These are phyloP conservation scores for Caenorhabditis sulstoni DNA, from an alignment of 2,888 invertebrate species.

Conservation along the genomic window DNA sequence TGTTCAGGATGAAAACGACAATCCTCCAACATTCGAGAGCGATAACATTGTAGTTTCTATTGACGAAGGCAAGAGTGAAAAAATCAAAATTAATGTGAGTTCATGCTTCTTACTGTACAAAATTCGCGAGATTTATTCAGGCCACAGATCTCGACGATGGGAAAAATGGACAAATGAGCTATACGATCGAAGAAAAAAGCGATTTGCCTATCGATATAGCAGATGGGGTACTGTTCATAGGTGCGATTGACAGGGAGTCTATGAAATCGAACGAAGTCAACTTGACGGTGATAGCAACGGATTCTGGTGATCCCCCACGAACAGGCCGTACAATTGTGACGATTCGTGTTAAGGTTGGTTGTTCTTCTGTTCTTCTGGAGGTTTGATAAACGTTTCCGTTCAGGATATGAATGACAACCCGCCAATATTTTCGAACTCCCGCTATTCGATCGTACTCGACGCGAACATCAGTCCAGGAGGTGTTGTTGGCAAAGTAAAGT, in stretches of 20 bases:
- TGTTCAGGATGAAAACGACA: conserved; percentile 81
- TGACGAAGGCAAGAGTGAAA: conserved; percentile 63
- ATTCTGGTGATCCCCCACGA: conserved; percentile 61
- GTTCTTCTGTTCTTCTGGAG: too few relatives aligned
- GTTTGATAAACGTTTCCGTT: too few relatives aligned
- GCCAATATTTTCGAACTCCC: conserved; percentile 64
- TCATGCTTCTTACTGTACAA: too few relatives aligned
- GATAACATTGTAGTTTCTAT: conserved; percentile 46
- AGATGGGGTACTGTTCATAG: conserved; percentile 64
- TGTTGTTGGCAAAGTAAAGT: conserved; percentile 54
- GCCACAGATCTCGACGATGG: conserved; percentile 59
- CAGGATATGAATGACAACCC: conserved; percentile 67
- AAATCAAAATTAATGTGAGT: conserved; percentile 57
- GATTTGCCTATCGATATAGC: conserved; percentile 62
- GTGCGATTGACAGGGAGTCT: conserved; percentile 60
- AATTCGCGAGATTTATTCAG: conserved; percentile 14
- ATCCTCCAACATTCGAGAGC: conserved; percentile 68
- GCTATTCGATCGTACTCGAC: conserved; percentile 63
- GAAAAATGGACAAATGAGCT: conserved; percentile 56
- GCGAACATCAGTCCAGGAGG: conserved; percentile 65
- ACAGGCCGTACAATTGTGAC: conserved; percentile 44
- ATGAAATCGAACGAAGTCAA: conserved; percentile 48
- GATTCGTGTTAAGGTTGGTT: conserved; percentile 55
- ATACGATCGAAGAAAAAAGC: conserved; percentile 48
- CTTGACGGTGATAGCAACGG: conserved; percentile 58